phyloP scores from a whole-genome alignment of 35 echinoderm and acorn worm genomes.

The Acanthaster planci region DNA sequence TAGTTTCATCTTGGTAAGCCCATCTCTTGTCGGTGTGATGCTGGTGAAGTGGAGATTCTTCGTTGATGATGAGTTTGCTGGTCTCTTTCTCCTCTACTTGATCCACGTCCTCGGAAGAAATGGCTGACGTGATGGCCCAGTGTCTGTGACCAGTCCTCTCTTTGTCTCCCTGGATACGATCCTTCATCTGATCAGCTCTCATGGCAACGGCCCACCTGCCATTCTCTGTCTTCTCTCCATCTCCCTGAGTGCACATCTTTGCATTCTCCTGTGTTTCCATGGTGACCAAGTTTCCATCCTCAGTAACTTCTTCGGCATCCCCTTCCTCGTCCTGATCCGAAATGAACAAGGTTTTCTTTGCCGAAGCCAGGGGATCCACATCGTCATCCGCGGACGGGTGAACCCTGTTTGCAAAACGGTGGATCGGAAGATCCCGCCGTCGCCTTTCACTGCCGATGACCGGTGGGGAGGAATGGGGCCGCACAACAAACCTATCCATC shows the following conservation, averaged over 20 bases:
- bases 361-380: neutral
- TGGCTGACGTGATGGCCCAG: neutral
- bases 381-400: constrained; percentile 3
- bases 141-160: too few species aligned
- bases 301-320: neutral
- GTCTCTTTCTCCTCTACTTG: neutral
- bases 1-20: neutral
- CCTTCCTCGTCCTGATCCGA: neutral
- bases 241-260: neutral
- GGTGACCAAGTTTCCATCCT: neutral
- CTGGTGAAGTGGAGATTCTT: neutral
- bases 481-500: neutral
- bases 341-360: neutral
- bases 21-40: neutral
- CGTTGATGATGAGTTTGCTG: neutral
- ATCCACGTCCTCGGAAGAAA: neutral
- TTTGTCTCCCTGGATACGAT: too few species aligned
- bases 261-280: neutral
- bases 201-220: neutral
- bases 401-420: constrained; percentile 18
- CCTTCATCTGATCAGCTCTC: too few species aligned
- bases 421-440: neutral
- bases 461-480: constrained; percentile 42
- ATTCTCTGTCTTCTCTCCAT: neutral
- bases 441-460: neutral